Conservation (phyloP, 1,140 invertebrate species). For the Bombyx mandarina region DNA sequence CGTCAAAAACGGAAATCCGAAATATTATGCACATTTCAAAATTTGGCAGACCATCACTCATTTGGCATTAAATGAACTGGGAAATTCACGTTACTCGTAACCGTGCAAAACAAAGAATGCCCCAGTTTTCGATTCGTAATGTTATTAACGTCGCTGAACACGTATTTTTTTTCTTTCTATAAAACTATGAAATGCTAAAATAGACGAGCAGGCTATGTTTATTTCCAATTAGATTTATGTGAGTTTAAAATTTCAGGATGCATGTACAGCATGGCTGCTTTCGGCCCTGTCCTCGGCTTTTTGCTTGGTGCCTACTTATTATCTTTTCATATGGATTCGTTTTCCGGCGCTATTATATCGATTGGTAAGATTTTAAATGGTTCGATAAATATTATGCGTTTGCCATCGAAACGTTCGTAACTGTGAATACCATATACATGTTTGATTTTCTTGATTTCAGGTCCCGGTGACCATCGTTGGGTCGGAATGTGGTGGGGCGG, state of each 20-base stretch:
- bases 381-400: conserved; percentile 1
- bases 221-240: neutral
- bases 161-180: too few relatives aligned
- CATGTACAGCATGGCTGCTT: conserved; percentile 94
- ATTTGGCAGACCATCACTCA: too few relatives aligned
- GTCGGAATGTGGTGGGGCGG: conserved; percentile 97
- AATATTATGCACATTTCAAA: too few relatives aligned
- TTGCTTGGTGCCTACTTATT: conserved; percentile 91
- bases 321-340: conserved; percentile 90
- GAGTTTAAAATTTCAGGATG: conserved; percentile 72
- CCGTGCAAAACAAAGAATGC: conserved; percentile 32
- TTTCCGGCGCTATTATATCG: conserved; percentile 77
- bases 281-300: conserved; percentile 94
- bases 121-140: conserved; percentile 28
- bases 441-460: conserved; percentile 53
- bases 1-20: too few relatives aligned
- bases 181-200: too few relatives aligned
- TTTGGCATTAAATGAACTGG: too few relatives aligned
- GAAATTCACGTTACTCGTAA: conserved; percentile 27
- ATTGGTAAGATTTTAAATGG: conserved; percentile 73
- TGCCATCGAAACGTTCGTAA: neutral
- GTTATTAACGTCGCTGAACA: too few relatives aligned
- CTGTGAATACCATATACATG: neutral
- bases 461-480: conserved; percentile 87
- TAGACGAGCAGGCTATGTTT: neutral